These are phyloP conservation scores for Perca schrenkii DNA, from an alignment of 2,113 vertebrate genomes.

Conservation along the genomic window DNA sequence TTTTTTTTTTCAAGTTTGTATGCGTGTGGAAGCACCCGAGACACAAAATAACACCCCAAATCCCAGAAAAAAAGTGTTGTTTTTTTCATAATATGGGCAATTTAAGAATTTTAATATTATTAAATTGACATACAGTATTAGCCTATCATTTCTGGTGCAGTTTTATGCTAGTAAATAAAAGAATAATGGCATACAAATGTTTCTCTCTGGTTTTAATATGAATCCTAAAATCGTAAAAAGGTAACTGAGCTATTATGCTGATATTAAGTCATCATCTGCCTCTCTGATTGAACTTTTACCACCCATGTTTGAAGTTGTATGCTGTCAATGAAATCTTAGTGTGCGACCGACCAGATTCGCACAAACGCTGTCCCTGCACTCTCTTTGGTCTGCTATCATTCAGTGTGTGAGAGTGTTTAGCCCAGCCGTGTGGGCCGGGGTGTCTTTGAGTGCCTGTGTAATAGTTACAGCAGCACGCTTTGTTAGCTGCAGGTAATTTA, in stretches of 20 bases:
- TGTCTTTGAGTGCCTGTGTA: constrained; percentile 83
- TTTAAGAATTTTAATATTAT: background rate
- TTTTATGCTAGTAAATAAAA: background rate
- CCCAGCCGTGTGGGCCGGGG: constrained; percentile 62
- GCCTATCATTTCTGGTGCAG: background rate
- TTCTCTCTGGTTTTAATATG: background rate
- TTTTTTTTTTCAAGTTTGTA: too few relatives aligned
- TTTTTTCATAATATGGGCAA: too few relatives aligned
- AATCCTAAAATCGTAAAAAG: background rate
- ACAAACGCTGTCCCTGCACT: constrained; percentile 21
- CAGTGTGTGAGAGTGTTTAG: constrained; percentile 43
- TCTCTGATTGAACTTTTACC: background rate
- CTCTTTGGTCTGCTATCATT: constrained; percentile 33
- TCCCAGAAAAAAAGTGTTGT: too few relatives aligned
- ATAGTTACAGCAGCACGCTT: constrained; percentile 82
- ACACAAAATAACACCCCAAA: too few relatives aligned
- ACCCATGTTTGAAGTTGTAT: constrained; percentile 7
- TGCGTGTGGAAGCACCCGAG: too few relatives aligned
- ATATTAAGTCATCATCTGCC: background rate
- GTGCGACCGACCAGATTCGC: constrained; percentile 11
- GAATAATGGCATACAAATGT: background rate
- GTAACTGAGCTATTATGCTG: background rate
- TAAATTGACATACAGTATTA: background rate
- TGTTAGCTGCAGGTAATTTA: constrained; percentile 84
- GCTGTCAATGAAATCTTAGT: constrained; percentile 24